Base-by-base conservation (phyloP, 2,113 vertebrate species). In the Alouatta palliata region DNA sequence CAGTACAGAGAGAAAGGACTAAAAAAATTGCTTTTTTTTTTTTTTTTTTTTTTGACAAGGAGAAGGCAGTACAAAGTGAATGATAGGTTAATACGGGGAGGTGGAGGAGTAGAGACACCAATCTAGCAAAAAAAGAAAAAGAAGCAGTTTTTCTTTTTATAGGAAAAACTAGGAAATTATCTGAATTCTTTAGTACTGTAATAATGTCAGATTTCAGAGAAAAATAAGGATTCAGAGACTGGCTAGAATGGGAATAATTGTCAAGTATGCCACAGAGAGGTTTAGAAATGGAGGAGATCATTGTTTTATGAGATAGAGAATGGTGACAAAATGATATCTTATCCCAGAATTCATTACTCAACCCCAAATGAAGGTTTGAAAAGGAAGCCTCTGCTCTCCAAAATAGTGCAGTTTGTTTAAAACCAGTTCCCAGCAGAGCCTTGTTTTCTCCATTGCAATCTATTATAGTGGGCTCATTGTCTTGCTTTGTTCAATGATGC, bases 1-100 rank as follows among this genome's bases (percentile, higher is more conserved):
- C 98, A 98, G 98, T 98, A 97, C 70, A 98, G 98, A 98, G 98
- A 95, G 98, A 98, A 97, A 96, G 94, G 93, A 97, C 95, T 97
- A 21, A 94, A 98, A 98, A 96, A 52, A 37, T 16, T 64, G 19
- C 49, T 61, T 81, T 47, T 82, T 52, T 94, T 82, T 95, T 47
- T 82, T 52, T 94, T 82, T 95, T 83, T 92, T 43, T 43, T 97
- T 95, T 82, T 93, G 70, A 97, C 89, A 96, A 90, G 87, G 90
- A 98, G 97, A 97, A 95, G 70, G 82, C 89, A 97, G 98, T 97
- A 96, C 92, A 96, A 98, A 97, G 94, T 96, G 95, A 93, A 95
- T 77, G 94, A 17, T 96, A 98, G 97, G 80, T 97, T 97, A 97
- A 97, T 97, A 87, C 66, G 80, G 75, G 89, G 97, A 96, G 93